A percentile compares a stretch with the other conserved stretches of the same genome.
Conservation (phyloP, 2,797 vertebrate species). For the Pangasius mekongensis region DNA sequence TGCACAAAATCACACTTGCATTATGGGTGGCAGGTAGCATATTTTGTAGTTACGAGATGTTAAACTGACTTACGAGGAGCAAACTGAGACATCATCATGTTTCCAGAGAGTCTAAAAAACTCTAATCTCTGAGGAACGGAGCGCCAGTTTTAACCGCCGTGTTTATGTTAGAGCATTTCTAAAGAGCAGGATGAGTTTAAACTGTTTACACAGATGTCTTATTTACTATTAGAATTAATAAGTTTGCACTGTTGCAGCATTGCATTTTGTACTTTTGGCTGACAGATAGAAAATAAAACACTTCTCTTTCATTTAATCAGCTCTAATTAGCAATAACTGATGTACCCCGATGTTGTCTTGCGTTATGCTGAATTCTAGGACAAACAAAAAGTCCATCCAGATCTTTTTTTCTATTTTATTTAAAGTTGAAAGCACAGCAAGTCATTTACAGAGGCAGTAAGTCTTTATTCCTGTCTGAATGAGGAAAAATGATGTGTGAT, state of each 20-base stretch:
- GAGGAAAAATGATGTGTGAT: background rate
- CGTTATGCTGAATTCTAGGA: background rate
- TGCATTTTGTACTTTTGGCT: background rate
- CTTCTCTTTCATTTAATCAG: background rate
- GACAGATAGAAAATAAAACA: background rate
- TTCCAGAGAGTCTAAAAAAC: background rate
- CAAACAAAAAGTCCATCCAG: background rate
- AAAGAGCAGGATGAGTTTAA: background rate
- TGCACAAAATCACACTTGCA: background rate
- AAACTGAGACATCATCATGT: background rate
- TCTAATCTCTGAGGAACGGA: background rate
- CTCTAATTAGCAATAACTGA: background rate
- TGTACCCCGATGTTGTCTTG: background rate
- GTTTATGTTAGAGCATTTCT: background rate
- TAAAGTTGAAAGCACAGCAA: conserved; percentile 12
- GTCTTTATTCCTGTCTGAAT: conserved; percentile 10
- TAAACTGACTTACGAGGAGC: too few relatives aligned
- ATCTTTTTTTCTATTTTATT: background rate
- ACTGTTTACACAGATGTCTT: background rate
- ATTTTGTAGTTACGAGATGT: background rate
- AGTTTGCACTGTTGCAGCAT: background rate
- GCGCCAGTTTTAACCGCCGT: background rate
- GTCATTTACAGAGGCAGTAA: conserved; percentile 28
- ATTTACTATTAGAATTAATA: background rate
- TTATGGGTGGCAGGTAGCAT: background rate